These are phyloP conservation scores for Phrynocephalus forsythii DNA, from an alignment of 2,797 vertebrate species.

Conservation along the genomic window DNA sequence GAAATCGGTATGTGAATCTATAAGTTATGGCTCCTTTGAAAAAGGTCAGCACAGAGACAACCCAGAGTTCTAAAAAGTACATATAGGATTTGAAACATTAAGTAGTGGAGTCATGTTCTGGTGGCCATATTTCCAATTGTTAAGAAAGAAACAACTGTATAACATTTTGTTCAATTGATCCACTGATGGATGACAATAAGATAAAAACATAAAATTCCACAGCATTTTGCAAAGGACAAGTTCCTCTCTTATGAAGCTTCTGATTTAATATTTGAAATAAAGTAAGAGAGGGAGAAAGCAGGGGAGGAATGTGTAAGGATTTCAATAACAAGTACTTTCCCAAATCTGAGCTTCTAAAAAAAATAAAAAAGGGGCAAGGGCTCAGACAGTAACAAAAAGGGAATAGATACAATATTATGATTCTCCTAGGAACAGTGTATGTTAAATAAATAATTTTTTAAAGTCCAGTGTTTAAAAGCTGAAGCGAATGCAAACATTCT, in stretches of 20 bases:
- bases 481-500: background rate
- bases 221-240: background rate
- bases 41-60: background rate
- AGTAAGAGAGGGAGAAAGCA: background rate
- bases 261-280: background rate
- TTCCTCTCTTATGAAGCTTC: background rate
- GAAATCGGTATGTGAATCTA: background rate
- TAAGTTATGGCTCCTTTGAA: background rate
- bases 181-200: background rate
- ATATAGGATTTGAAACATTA: background rate
- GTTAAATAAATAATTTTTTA: background rate
- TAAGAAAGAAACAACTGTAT: background rate
- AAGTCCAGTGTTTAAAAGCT: background rate
- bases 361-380: background rate
- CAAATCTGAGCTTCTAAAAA: background rate
- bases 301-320: background rate
- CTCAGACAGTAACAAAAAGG: background rate
- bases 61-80: background rate
- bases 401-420: background rate
- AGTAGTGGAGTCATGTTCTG: background rate
- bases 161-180: background rate
- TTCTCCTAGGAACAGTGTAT: background rate
- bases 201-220: background rate
- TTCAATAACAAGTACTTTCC: background rate
- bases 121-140: background rate